Evolutionary conservation across 2,797 vertebrate species (phyloP), one percentile per base, ranked within the genome.

Genomic region (Cossypha caffra): DNA sequence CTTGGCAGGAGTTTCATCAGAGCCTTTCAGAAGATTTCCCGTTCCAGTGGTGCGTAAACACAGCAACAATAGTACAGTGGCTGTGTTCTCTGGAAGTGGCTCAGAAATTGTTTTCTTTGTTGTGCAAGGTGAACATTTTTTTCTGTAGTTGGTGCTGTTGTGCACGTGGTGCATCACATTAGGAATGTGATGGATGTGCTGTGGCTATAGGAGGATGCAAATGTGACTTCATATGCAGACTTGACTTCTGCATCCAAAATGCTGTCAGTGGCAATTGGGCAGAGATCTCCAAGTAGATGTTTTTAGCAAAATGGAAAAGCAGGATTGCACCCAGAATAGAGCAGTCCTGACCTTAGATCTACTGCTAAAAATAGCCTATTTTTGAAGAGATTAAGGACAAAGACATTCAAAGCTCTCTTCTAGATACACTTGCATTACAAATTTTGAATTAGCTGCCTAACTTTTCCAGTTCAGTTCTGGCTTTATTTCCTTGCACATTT

Each of bases 241-340:
- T 73, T 81, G 62, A 71, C 23, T 33, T 80, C 57, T 67, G 61
- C 40, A 63, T 45, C 50, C 29, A 29, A 57, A 80, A 72, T n/a
- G 18, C 43, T 86, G 80, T 35, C 48, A 42, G 37, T 54, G 24
- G n/a, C 42, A 71, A 6, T 0, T 58, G 71, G 66, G 37, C 28
- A 40, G 45, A 79, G 33, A 69, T 85, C 55, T 84, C 55, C 33
- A 76, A 54, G 35, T 6, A 67, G 63, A 47, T 77, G 47, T 52
- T 84, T 74, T 54, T 64, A 79, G 63, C 43, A 78, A 84, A 50
- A 84, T 2, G 5, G 62, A 90, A 67, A 75, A 92, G 88, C 9
- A 68, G 31, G 35, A 26, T 33, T 84, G 18, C 17, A 69, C 15
- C 43, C n/a, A 61, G 62, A 84, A 58, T 12, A 79, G 28, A 88